Conservation (phyloP, 2,797 vertebrate species). For the Acanthornis magna region DNA sequence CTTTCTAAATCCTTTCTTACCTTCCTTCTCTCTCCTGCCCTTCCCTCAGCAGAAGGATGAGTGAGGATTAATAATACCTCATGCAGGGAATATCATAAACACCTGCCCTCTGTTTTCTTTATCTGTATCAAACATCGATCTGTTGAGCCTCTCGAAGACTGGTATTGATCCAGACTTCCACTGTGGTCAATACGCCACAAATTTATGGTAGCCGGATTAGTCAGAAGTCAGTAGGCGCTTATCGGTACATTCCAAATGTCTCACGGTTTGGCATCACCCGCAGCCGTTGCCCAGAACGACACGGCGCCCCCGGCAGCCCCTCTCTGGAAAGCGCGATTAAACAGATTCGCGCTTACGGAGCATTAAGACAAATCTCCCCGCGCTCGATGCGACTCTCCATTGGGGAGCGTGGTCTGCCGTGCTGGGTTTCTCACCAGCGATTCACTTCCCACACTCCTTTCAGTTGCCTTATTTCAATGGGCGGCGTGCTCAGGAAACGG, state of each 20-base stretch:
- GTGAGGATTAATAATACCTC: neutral
- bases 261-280: neutral
- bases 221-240: neutral
- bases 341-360: neutral
- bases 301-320: neutral
- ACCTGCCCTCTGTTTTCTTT: slow-evolving; percentile 5
- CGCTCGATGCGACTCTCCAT: accelerated
- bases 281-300: neutral
- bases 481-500: neutral
- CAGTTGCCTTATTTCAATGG: neutral
- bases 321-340: neutral
- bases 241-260: accelerated
- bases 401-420: neutral
- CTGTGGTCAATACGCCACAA: neutral
- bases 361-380: neutral
- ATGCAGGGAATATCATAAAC: neutral
- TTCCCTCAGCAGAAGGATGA: neutral
- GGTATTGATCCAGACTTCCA: slow-evolving; percentile 11
- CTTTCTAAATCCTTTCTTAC: neutral
- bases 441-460: neutral
- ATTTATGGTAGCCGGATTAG: neutral
- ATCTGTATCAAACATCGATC: slow-evolving; percentile 29
- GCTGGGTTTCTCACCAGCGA: neutral
- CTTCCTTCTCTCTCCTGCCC: neutral
- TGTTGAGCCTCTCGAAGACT: slow-evolving; percentile 11